phyloP scores from a whole-genome alignment of 2,888 invertebrate species.

The Dugesia japonica region DNA sequence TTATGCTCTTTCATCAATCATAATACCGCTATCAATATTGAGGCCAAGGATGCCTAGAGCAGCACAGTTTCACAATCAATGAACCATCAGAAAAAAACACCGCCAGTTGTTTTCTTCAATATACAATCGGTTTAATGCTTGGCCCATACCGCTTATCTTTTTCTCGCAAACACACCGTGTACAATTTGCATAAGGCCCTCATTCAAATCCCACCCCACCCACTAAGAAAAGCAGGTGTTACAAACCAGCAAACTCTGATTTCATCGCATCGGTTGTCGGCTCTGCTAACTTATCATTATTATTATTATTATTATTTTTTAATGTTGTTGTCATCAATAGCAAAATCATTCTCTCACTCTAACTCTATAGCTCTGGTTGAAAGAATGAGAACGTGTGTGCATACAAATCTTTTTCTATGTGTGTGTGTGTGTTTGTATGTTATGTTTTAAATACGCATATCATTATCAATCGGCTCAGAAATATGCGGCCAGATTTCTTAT shows the following conservation, averaged over 20 bases:
- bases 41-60: background rate
- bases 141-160: background rate
- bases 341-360: constrained; percentile 3
- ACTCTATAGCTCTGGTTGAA: background rate
- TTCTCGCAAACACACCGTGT: background rate
- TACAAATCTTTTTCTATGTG: too few relatives aligned
- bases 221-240: background rate
- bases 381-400: too few relatives aligned
- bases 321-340: constrained; percentile 4
- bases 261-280: constrained; percentile 12
- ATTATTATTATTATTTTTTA: background rate
- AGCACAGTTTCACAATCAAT: background rate
- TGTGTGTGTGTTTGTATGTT: too few relatives aligned
- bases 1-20: background rate
- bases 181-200: constrained; percentile 12
- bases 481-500: constrained; percentile 14
- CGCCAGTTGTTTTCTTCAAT: constrained; percentile 12
- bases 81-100: background rate
- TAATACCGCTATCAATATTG: background rate
- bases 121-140: background rate
- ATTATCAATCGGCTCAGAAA: background rate
- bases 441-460: background rate
- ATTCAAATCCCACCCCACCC: background rate
- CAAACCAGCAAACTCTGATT: background rate
- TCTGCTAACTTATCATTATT: background rate